These are phyloP conservation scores for Scaptomyza reducta DNA, from an alignment of 2,888 invertebrate genomes.

Conservation along the genomic window DNA sequence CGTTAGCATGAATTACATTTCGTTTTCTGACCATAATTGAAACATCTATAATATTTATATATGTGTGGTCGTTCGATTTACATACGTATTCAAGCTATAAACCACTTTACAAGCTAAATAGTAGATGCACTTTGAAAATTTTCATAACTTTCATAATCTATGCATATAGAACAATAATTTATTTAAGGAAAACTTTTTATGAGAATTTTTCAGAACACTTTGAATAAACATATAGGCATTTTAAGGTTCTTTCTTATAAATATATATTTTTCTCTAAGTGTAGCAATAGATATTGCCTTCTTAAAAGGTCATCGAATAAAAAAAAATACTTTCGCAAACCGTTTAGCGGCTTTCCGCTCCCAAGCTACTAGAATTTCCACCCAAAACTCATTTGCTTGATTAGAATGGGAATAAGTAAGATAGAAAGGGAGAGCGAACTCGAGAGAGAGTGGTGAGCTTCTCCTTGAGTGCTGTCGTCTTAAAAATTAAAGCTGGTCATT, in stretches of 20 bases:
- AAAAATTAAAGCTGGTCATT: slow-evolving; percentile 56
- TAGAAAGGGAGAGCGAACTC: too few species aligned
- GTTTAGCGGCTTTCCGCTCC: slow-evolving; percentile 66
- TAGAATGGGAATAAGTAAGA: slow-evolving; percentile 13
- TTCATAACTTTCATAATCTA: too few species aligned
- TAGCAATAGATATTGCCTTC: slow-evolving; percentile 22
- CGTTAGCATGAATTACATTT: slow-evolving; percentile 34
- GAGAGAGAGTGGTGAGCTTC: background rate
- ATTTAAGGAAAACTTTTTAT: too few species aligned
- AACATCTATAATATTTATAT: background rate
- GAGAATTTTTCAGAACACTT: too few species aligned
- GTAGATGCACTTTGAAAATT: background rate
- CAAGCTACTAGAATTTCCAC: slow-evolving; percentile 70
- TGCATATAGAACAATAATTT: too few species aligned
- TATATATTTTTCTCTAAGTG: background rate
- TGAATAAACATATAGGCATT: too few species aligned
- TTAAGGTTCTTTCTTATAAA: too few species aligned
- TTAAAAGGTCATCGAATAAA: slow-evolving; percentile 24
- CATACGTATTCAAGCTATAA: slow-evolving; percentile 22
- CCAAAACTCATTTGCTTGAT: slow-evolving; percentile 42
- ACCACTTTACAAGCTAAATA: slow-evolving; percentile 6
- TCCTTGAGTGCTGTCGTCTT: slow-evolving; percentile 41
- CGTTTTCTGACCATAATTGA: slow-evolving; percentile 45
- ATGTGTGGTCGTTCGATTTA: slow-evolving; percentile 17
- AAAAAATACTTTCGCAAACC: slow-evolving; percentile 35